Conservation (phyloP, 53 echinoderm and acorn worm species). For the Paracentrotus lividus region DNA sequence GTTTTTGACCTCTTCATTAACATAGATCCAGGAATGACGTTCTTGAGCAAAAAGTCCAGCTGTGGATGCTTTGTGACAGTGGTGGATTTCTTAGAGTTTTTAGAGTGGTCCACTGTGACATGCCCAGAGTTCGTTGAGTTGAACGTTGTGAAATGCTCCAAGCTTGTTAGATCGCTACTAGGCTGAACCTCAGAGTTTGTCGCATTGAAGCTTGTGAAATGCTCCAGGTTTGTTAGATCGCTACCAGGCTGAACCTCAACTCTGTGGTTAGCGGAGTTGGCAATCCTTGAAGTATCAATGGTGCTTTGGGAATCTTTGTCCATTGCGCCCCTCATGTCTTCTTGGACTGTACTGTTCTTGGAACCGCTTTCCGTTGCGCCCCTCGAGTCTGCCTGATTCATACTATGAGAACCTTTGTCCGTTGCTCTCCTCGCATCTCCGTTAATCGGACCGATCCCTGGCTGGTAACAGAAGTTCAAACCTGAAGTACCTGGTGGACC, state of each 20-base stretch:
- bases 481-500: not conserved
- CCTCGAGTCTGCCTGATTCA: not conserved
- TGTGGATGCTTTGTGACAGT: not conserved
- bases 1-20: not conserved
- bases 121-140: not conserved
- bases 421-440: not conserved
- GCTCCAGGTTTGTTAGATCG: too few relatives aligned
- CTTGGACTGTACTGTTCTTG: not conserved
- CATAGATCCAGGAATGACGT: not conserved
- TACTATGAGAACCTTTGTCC: not conserved
- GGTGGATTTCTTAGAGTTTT: not conserved
- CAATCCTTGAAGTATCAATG: not conserved
- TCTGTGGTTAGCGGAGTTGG: not conserved
- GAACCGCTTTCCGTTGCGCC: not conserved
- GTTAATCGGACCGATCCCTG: not conserved
- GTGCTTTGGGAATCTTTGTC: not conserved
- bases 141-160: too few relatives aligned
- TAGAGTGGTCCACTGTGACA: too few relatives aligned
- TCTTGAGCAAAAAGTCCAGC: not conserved
- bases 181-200: not conserved
- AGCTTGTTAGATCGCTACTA: too few relatives aligned
- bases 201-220: too few relatives aligned
- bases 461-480: constrained; percentile 20
- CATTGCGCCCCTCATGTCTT: not conserved
- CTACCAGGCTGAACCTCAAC: not conserved